Evolutionary conservation across 2,113 vertebrate species (phyloP).

Genomic region (Mustelus asterias): DNA sequence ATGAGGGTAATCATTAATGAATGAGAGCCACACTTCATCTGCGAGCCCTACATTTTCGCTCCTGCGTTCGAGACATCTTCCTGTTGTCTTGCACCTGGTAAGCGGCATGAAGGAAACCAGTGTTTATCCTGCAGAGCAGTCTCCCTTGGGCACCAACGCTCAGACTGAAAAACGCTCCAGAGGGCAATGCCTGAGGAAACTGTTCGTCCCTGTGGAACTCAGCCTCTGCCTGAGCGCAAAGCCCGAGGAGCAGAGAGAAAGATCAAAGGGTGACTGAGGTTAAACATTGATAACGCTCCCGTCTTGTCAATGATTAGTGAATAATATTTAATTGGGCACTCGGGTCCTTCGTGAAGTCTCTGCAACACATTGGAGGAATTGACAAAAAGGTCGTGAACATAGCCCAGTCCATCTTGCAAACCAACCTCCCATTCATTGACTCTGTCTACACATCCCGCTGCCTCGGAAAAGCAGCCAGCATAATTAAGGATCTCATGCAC

Average conservation of each 20-base stretch:
- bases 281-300: not conserved
- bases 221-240: not conserved
- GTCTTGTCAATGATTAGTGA: not conserved
- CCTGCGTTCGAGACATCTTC: too few relatives aligned
- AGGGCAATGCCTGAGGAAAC: not conserved
- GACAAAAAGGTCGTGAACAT: too few relatives aligned
- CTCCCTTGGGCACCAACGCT: not conserved
- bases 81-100: not conserved
- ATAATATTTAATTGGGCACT: not conserved
- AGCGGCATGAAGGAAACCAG: not conserved
- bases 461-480: too few relatives aligned
- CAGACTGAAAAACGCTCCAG: not conserved
- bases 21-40: too few relatives aligned
- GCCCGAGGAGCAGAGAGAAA: not conserved
- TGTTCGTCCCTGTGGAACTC: not conserved
- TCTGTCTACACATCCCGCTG: too few relatives aligned
- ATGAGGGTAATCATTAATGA: not conserved
- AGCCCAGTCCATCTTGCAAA: too few relatives aligned
- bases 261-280: not conserved
- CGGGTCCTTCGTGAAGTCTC: not conserved
- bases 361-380: too few relatives aligned
- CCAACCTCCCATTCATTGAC: too few relatives aligned
- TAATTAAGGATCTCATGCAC: too few relatives aligned
- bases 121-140: not conserved
- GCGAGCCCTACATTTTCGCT: not conserved